Conservation (phyloP, 2,113 vertebrate species). For the Cryptoleucopteryx plumbea region DNA sequence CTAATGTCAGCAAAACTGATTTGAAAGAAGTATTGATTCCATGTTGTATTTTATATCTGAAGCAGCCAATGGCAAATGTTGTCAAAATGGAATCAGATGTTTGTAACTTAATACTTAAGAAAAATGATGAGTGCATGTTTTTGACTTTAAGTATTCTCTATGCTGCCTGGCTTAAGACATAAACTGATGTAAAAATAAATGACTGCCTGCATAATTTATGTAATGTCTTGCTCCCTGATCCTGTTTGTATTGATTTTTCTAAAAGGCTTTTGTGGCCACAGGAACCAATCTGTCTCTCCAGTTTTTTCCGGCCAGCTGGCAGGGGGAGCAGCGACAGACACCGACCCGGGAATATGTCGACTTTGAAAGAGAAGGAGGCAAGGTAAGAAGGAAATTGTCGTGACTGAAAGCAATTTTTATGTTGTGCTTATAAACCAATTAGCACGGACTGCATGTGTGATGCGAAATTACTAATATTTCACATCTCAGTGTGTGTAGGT, state of each 20-base stretch:
- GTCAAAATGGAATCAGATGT: constrained; percentile 97
- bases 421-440: background rate
- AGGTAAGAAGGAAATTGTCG: constrained; percentile 82
- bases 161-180: constrained; percentile 80
- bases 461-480: background rate
- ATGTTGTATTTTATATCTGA: constrained; percentile 75
- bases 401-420: background rate
- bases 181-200: constrained; percentile 89
- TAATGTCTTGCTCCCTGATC: constrained; percentile 90
- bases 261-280: constrained; percentile 99
- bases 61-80: constrained; percentile 81
- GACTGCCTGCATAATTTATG: constrained; percentile 97
- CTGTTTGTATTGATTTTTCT: constrained; percentile 98
- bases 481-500: background rate
- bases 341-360: constrained; percentile 97
- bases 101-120: constrained; percentile 95
- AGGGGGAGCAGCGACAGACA: constrained; percentile 94
- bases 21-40: constrained; percentile 79
- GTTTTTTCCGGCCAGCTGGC: constrained; percentile 99
- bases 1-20: constrained; percentile 78
- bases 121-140: constrained; percentile 93
- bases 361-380: constrained; percentile 96
- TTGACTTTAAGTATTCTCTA: constrained; percentile 77
- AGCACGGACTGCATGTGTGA: accelerated
- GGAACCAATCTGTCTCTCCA: constrained; percentile 99